phyloP scores from a whole-genome alignment of 2,888 invertebrate genomes.

The Papilio elwesi region DNA sequence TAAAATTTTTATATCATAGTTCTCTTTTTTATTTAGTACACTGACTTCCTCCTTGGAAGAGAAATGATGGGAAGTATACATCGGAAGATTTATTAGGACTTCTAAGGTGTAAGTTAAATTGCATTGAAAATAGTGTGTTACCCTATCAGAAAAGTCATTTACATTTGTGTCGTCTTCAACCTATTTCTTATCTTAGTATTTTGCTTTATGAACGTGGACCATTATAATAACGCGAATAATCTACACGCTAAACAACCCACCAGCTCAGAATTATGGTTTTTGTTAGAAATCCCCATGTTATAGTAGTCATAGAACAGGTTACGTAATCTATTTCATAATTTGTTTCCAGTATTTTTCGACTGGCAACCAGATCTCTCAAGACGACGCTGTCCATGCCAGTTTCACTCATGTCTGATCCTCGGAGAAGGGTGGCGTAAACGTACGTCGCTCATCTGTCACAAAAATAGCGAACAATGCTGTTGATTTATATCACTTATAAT shows the following conservation, averaged over 20 bases:
- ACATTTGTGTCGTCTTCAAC: constrained; percentile 3
- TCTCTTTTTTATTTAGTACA: constrained; percentile 66
- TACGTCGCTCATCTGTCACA: constrained; percentile 86
- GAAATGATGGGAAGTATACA: constrained; percentile 69
- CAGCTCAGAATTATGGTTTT: too few relatives aligned
- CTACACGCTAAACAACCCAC: too few relatives aligned
- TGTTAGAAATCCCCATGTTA: neutral
- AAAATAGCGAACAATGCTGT: constrained; percentile 81
- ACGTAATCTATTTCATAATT: neutral
- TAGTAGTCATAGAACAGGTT: neutral
- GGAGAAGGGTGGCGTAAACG: constrained; percentile 82
- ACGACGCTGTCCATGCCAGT: constrained; percentile 92
- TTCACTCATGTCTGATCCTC: constrained; percentile 94
- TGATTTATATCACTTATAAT: constrained; percentile 60
- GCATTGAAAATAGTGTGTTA: neutral
- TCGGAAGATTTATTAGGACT: constrained; percentile 71
- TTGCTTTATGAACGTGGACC: neutral
- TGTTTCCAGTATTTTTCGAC: constrained; percentile 91
- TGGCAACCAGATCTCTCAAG: constrained; percentile 89
- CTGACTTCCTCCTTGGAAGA: constrained; percentile 77
- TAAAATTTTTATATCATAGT: constrained; percentile 31
- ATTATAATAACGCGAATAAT: neutral
- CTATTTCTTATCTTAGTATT: neutral
- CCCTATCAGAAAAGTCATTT: constrained; percentile 19
- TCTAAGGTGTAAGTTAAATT: constrained; percentile 58